Base-by-base conservation (phyloP, 2,113 vertebrate species). In the Hippocampus zosterae region DNA sequence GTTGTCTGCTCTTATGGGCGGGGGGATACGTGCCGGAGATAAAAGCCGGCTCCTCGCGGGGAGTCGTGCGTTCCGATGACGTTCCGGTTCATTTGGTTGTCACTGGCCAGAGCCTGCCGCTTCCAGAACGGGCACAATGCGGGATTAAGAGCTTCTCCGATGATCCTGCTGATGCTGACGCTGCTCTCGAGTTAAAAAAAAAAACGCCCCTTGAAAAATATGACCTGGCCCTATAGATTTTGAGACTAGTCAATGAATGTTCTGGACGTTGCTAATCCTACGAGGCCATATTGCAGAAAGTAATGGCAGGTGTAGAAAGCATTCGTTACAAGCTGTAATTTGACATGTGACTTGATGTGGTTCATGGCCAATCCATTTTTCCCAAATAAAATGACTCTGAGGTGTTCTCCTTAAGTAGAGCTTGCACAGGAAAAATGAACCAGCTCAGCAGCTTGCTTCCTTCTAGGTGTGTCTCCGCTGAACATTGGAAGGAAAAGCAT, bases 121-220 rank as follows among this genome's bases (percentile, higher is more conserved):
- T 78, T 80, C 84, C 79, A 84, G 77, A 88, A 76, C 42, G 63
- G 75, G 83, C 71, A 72, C 84, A 70, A 69, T 44, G 74, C 63
- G 46, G 85, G 85, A 87, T 89, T 88, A 86, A 81, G 76, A 84
- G 85, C 86, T 82, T 67, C 69, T 2, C 80, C 25, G 78, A 87
- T 82, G 78, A 88, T 85, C 79, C 76, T 50, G 42, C 66, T 67
- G 68, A 68, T 65, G 68, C 73, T 81, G 82, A 81, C 70, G 83
- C 67, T 78, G 85, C 73, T 82, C 83, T 83, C 81, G 84, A 85
- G 81, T 69, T 68, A 76, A 76, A 84, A 81, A 70, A 76, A 76
- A 84, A 81, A 62, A n/a, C 9, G 37, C 8, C 21, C 21, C 19
- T 44, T 57, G 11, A 33, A 19, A 74, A 78, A 75, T 74, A 68